phyloP scores from a whole-genome alignment of 2,888 invertebrate species.

The Spicauda simplicius region DNA sequence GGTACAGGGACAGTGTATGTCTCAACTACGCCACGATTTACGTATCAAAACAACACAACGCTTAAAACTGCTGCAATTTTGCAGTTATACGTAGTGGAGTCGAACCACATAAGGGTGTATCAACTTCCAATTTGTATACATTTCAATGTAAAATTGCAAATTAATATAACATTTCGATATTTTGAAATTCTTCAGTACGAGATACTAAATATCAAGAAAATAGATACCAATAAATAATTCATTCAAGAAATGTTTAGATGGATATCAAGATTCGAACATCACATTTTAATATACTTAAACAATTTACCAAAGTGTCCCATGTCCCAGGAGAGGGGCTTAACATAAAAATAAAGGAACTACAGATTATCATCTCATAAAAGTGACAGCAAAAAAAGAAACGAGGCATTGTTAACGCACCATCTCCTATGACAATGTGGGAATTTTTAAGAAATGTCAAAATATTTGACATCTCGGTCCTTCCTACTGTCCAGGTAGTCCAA shows the following conservation, averaged over 20 bases:
- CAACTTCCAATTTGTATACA: too few relatives aligned
- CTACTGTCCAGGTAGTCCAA: slow-evolving; percentile 28
- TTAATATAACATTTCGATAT: too few relatives aligned
- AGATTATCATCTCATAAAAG: slow-evolving; percentile 44
- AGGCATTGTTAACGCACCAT: slow-evolving; percentile 52
- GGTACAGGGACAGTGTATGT: too few relatives aligned
- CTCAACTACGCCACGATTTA: too few relatives aligned
- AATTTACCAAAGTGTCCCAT: slow-evolving; percentile 31
- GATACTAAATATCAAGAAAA: too few relatives aligned
- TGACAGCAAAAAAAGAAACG: slow-evolving; percentile 47
- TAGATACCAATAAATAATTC: background rate
- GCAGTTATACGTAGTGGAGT: too few relatives aligned
- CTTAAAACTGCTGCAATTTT: too few relatives aligned
- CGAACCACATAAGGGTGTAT: too few relatives aligned
- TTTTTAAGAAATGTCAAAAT: slow-evolving; percentile 56
- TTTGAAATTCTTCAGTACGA: too few relatives aligned
- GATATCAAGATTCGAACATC: slow-evolving; percentile 11
- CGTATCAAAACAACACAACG: too few relatives aligned
- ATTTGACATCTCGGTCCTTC: slow-evolving; percentile 50
- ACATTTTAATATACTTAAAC: slow-evolving; percentile 27
- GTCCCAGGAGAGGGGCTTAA: slow-evolving; percentile 23
- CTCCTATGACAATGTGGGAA: slow-evolving; percentile 48
- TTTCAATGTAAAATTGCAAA: too few relatives aligned
- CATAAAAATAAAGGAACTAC: slow-evolving; percentile 26
- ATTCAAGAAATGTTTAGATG: slow-evolving; percentile 8